Percentiles rank a stretch among this genome's conserved stretches.
Evolutionary conservation across 2,113 vertebrate species (phyloP).

Genomic region (Thinocorus orbignyianus): DNA sequence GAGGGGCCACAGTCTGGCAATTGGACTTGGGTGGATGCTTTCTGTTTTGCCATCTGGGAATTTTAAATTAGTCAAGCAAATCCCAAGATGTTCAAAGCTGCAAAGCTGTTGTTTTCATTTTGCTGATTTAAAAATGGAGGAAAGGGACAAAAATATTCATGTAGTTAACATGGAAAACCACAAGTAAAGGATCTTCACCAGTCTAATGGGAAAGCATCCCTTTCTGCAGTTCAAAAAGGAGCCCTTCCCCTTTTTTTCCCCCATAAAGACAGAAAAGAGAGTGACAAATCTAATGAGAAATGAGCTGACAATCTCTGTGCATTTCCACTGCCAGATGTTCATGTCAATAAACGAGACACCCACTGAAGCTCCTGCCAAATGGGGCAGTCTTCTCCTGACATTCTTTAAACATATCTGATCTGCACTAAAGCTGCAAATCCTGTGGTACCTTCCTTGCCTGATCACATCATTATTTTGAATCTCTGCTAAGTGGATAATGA

Average conservation of each 20-base stretch:
- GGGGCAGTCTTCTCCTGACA: background rate
- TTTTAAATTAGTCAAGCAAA: background rate
- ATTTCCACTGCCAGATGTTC: background rate
- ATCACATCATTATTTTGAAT: background rate
- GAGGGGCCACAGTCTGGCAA: background rate
- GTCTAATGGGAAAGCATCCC: background rate
- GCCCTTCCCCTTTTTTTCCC: background rate
- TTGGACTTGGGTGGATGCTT: background rate
- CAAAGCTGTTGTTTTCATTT: background rate
- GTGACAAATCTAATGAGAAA: background rate
- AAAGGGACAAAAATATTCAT: background rate
- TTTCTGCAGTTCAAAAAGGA: background rate
- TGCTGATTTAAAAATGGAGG: background rate
- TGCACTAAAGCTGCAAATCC: background rate
- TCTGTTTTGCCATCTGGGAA: background rate
- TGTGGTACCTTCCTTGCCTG: background rate
- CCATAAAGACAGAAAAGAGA: background rate
- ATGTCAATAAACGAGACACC: background rate
- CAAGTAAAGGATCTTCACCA: background rate
- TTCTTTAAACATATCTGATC: background rate
- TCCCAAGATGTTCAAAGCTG: background rate
- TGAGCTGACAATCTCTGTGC: background rate
- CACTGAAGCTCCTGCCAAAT: background rate
- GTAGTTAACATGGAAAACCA: background rate
- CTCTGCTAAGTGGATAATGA: background rate